Base-by-base conservation (phyloP, 2,888 invertebrate genomes). In the Atethmia centrago region DNA sequence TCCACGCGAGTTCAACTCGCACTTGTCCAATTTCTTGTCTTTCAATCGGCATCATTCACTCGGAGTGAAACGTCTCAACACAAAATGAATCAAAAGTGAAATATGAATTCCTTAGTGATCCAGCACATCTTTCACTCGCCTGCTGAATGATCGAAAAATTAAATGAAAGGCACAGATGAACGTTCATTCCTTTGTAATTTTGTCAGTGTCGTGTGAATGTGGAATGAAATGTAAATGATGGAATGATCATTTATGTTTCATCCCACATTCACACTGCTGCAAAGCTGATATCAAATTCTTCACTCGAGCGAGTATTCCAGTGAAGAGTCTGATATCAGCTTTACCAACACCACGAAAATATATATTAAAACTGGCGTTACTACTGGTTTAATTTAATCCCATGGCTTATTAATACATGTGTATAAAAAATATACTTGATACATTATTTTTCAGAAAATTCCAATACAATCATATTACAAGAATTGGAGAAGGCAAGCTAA, bases 401-500 rank as follows among this genome's bases (percentile, higher is more conserved):
- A 5, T 64, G 14, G 25, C 28, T 49, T 21, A 47, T 36, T 31
- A 63, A 36, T 36, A 28, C 2, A 12, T 25, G 10, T 12, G 16
- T 12, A 10, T 28, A 16, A 28, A 36, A 8, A 49, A 0, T 28
- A 67, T 40, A n/a, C n/a, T 8, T 12, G 0, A 42, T 14, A n/a
- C 0, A 72, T 56, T 25, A 5, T 65, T 51, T 65, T 67, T 0
- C 75, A 75, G 75, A 7, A 40, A 21, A 47, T n/a, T 12, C 1
- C 14, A 19, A 10, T 5, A 14, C 25, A 51, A 49, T 25, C n/a
- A 12, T 19, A 28, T 31, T 4, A 7, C 36, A 67, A 64, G 45
- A 84, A 87, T 73, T 90, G 90, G 91, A 85, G 93, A 55, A 87
- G 91, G 72, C 72, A 79, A 61, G 2, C 21, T 31, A 65, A 31